Evolutionary conservation across 2,888 invertebrate genomes (phyloP).

Genomic region (Luperina nickerlii): DNA sequence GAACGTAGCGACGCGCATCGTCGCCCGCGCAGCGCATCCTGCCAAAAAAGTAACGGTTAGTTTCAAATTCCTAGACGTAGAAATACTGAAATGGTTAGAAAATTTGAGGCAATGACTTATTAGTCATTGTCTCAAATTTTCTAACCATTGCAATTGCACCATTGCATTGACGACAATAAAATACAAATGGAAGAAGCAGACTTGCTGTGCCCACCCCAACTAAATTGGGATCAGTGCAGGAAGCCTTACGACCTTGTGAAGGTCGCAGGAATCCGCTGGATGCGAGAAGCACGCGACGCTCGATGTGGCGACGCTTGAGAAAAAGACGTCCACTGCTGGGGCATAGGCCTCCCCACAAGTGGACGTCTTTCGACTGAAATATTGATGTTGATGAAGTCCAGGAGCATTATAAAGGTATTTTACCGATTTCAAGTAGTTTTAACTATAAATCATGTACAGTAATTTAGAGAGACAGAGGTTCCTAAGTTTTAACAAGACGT

Average conservation of each 20-base stretch:
- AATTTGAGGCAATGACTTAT: not conserved
- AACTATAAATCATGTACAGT: not conserved
- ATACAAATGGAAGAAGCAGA: not conserved
- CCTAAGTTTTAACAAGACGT: not conserved
- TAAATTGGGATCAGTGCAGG: not conserved
- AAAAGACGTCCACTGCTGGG: too few species aligned
- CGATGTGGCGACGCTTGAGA: not conserved
- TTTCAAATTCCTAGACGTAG: not conserved
- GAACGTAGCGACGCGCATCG: slow-evolving; percentile 91
- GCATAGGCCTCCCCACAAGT: not conserved
- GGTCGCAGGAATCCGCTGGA: not conserved
- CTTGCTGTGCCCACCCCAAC: not conserved
- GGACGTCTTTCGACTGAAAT: not conserved
- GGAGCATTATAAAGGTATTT: too few species aligned
- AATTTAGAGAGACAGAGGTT: not conserved
- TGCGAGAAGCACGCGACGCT: not conserved
- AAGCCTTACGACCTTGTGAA: not conserved
- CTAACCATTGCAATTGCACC: too few species aligned
- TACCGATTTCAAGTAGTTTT: not conserved
- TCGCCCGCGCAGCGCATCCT: slow-evolving; percentile 91
- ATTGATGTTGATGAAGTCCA: not conserved
- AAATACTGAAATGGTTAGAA: not conserved
- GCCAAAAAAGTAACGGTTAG: slow-evolving; percentile 81
- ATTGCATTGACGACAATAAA: not conserved
- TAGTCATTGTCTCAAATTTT: too few species aligned